Percentiles rank a stretch among this genome's conserved stretches.
Evolutionary conservation across 2,797 vertebrate species (phyloP).

Genomic region (Sternarchorhynchus goeldii): DNA sequence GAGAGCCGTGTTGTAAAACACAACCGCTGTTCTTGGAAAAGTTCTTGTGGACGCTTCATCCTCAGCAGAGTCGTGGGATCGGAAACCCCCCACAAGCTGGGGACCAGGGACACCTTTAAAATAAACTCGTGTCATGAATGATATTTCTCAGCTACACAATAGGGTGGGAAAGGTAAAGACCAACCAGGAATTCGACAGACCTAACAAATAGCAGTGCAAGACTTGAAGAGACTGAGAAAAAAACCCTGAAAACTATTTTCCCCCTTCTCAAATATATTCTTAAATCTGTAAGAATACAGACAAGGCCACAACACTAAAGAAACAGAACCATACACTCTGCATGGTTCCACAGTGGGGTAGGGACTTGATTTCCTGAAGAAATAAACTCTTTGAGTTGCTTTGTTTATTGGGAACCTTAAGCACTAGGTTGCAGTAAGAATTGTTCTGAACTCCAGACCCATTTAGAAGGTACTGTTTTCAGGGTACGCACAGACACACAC

Average conservation of each 20-base stretch:
- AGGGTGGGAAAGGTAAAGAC: not conserved
- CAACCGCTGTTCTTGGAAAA: not conserved
- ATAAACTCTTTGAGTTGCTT: constrained; percentile 1
- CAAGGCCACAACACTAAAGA: too few species aligned
- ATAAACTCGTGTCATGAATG: not conserved
- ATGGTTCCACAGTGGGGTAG: not conserved
- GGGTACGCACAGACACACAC: not conserved
- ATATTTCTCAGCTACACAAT: not conserved
- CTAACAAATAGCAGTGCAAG: not conserved
- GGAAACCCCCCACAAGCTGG: not conserved
- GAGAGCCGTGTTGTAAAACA: too few species aligned
- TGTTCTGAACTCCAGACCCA: not conserved
- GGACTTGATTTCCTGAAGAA: not conserved
- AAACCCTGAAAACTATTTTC: too few species aligned
- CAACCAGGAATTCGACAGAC: not conserved
- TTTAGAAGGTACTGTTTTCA: not conserved
- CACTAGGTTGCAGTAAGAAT: not conserved
- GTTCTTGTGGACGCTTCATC: not conserved
- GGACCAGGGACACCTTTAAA: not conserved
- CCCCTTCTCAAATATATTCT: too few species aligned
- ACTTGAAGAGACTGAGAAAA: too few species aligned
- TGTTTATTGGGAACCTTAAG: constrained; percentile 9
- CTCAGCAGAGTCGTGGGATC: not conserved
- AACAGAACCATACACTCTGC: too few species aligned
- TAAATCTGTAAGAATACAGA: too few species aligned